Evolutionary conservation across 2,888 invertebrate species (phyloP).

Genomic region (Cosmia pyralina): DNA sequence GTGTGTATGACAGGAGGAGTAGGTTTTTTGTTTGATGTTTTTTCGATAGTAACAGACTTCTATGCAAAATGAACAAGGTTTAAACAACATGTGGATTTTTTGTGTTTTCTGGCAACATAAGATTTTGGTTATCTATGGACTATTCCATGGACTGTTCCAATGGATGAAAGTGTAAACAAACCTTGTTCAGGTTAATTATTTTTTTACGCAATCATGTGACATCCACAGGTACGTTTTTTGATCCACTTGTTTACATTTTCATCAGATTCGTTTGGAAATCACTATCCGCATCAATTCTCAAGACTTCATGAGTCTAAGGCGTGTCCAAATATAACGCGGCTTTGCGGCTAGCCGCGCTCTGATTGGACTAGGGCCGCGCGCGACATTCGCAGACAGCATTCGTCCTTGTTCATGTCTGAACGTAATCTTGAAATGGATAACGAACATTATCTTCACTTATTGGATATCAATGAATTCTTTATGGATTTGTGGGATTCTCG

Average conservation of each 20-base stretch:
- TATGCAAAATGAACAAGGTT: background rate
- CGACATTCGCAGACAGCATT: too few species aligned
- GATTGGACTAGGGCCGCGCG: too few species aligned
- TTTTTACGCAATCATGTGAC: background rate
- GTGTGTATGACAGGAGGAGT: slow-evolving; percentile 85
- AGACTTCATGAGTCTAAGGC: background rate
- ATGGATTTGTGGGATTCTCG: too few species aligned
- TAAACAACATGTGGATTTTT: background rate
- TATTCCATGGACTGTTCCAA: background rate
- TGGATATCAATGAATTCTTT: too few species aligned
- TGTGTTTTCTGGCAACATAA: background rate
- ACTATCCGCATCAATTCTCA: background rate
- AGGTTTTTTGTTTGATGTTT: slow-evolving; percentile 66
- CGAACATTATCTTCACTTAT: too few species aligned
- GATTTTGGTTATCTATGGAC: background rate
- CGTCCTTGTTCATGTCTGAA: too few species aligned
- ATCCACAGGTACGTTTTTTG: background rate
- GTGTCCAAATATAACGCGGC: too few species aligned
- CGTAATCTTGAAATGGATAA: too few species aligned
- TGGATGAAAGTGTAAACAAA: background rate
- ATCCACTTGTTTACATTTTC: background rate
- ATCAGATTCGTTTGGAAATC: background rate
- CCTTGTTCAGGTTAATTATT: too few species aligned
- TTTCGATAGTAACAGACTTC: background rate
- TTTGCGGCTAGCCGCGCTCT: too few species aligned